Evolutionary conservation across 2,888 invertebrate genomes (phyloP).

Genomic region (Epinotia brunnichana): DNA sequence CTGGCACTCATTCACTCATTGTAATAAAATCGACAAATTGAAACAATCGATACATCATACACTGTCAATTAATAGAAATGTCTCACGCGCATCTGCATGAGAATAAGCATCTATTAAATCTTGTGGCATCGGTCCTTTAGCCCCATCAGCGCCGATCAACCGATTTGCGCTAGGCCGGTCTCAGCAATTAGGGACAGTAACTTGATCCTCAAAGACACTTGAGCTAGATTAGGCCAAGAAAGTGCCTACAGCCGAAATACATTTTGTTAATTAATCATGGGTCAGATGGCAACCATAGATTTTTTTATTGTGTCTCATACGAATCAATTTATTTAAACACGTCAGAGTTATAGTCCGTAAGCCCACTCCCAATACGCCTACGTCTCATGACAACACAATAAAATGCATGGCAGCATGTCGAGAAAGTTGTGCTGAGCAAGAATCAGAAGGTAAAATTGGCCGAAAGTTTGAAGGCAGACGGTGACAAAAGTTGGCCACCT

Average conservation of each 20-base stretch:
- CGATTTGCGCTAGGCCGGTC: constrained; percentile 55
- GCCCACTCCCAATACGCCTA: no score
- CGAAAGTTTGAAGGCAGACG: no score
- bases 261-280: constrained; percentile 31
- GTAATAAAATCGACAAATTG: constrained; percentile 29
- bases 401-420: no score
- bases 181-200: constrained; percentile 66
- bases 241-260: constrained; percentile 39
- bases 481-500: no score
- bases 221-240: constrained; percentile 51
- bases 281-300: constrained; percentile 8
- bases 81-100: constrained; percentile 43
- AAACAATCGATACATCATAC: constrained; percentile 44
- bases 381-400: no score
- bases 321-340: constrained; percentile 1
- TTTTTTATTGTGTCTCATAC: not conserved
- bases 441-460: no score
- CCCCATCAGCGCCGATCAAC: constrained; percentile 59
- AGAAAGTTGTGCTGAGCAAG: no score
- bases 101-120: constrained; percentile 25
- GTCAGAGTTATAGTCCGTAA: no score
- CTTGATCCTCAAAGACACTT: constrained; percentile 56
- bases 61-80: constrained; percentile 50
- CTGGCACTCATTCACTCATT: constrained; percentile 2
- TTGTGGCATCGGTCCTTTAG: constrained; percentile 57